phyloP scores from a whole-genome alignment of 2,113 vertebrate genomes.

The Microtus oregoni region DNA sequence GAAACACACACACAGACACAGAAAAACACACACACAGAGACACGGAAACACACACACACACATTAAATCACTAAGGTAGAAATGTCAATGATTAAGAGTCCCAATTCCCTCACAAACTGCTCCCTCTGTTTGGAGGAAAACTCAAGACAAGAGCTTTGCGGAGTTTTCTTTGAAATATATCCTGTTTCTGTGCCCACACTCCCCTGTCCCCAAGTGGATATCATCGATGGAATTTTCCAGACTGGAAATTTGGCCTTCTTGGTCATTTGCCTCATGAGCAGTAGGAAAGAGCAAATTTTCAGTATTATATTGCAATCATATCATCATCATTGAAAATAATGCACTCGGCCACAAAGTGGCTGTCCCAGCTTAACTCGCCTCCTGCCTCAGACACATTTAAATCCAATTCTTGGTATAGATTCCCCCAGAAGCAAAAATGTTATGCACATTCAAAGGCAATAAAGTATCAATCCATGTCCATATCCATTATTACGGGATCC shows the following conservation, averaged over 20 bases:
- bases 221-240: conserved; percentile 45
- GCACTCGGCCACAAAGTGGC: neutral
- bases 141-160: neutral
- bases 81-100: neutral
- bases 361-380: neutral
- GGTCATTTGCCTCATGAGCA: neutral
- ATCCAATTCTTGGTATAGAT: conserved; percentile 42
- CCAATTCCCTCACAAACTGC: neutral
- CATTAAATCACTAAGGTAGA: neutral
- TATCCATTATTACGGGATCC: conserved; percentile 34
- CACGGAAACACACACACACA: neutral
- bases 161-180: conserved; percentile 18
- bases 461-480: neutral
- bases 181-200: neutral
- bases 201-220: neutral
- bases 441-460: neutral
- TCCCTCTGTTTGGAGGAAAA: conserved; percentile 24
- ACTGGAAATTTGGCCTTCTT: conserved; percentile 1
- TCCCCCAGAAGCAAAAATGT: conserved; percentile 23
- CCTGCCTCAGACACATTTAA: neutral
- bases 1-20: too few relatives aligned
- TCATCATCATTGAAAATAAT: neutral
- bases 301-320: neutral
- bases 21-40: too few relatives aligned
- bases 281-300: neutral